phyloP scores from a whole-genome alignment of 1,140 invertebrate species.

The Cataglyphis hispanica region DNA sequence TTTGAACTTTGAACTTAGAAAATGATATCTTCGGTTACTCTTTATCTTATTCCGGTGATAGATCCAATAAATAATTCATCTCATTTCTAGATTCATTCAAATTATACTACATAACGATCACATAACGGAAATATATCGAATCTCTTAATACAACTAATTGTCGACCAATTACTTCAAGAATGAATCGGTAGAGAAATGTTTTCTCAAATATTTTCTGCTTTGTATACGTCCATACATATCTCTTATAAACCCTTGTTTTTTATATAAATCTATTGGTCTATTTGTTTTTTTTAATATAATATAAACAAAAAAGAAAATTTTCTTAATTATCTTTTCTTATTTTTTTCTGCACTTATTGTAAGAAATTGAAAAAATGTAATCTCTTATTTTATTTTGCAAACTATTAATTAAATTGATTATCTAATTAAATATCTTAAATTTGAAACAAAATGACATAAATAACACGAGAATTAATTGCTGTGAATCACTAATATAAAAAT shows the following conservation, averaged over 20 bases:
- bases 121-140: not conserved
- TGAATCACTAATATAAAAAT: too few species aligned
- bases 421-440: too few species aligned
- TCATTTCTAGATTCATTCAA: not conserved
- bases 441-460: too few species aligned
- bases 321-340: not conserved
- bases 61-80: not conserved
- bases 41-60: slow-evolving; percentile 4
- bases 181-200: not conserved
- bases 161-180: not conserved
- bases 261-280: not conserved
- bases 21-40: not conserved
- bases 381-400: too few species aligned
- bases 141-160: not conserved
- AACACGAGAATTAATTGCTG: too few species aligned
- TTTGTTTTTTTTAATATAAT: too few species aligned
- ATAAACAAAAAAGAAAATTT: not conserved
- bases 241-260: not conserved
- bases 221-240: not conserved
- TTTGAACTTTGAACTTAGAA: not conserved
- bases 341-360: not conserved
- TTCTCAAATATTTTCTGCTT: not conserved
- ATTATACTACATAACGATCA: not conserved
- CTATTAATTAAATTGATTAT: too few species aligned
- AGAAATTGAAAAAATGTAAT: too few species aligned